phyloP scores from a whole-genome alignment of 2,797 vertebrate species.

The Natrix natrix region DNA sequence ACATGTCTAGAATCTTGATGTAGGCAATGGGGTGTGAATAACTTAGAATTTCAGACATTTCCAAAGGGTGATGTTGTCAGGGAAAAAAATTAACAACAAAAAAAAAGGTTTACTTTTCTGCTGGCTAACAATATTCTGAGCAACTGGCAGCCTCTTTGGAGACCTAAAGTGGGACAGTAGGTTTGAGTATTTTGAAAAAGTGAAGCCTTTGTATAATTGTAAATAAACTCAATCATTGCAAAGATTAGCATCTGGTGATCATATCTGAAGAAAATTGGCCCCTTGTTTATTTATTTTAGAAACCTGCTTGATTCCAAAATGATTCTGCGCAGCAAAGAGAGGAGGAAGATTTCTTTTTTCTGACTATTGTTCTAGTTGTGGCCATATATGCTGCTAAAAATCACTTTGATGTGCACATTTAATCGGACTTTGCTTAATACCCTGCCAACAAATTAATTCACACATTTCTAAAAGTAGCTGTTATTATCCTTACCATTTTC shows the following conservation, averaged over 20 bases:
- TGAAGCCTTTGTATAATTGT: not conserved
- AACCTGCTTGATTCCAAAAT: not conserved
- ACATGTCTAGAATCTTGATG: not conserved
- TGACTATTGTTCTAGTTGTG: not conserved
- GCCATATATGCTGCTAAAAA: constrained; percentile 8
- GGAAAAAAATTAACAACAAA: not conserved
- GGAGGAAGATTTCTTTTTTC: not conserved
- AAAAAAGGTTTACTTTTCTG: not conserved
- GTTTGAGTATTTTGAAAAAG: not conserved
- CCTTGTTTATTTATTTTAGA: not conserved
- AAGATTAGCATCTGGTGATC: not conserved
- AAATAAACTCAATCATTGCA: not conserved
- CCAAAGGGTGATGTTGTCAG: not conserved
- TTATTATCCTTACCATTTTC: not conserved
- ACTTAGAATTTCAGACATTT: not conserved
- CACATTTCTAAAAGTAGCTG: not conserved
- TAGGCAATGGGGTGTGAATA: not conserved
- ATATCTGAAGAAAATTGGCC: not conserved
- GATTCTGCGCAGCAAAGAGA: not conserved
- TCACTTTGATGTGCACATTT: not conserved
- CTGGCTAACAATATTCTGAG: not conserved
- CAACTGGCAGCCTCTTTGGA: not conserved
- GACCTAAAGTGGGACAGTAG: not conserved
- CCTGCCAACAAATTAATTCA: not conserved
- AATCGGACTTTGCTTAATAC: not conserved